Conservation (phyloP, 2,797 vertebrate species). For the Petrocephalus schoutedeni region DNA sequence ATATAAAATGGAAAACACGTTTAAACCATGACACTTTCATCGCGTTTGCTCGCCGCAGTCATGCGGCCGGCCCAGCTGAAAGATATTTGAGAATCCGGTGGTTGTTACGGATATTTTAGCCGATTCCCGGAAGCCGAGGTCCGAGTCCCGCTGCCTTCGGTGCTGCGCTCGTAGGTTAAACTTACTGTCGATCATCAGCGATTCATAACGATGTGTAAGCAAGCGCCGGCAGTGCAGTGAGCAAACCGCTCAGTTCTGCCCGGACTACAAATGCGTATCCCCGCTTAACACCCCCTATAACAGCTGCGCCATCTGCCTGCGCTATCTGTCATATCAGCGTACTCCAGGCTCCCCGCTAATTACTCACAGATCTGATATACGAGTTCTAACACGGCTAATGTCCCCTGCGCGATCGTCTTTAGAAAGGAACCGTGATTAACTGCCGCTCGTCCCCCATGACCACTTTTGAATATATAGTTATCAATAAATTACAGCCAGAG, state of each 20-base stretch:
- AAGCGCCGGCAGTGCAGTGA: background rate
- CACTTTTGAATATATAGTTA: slow-evolving; percentile 10
- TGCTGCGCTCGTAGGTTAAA: background rate
- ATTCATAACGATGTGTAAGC: background rate
- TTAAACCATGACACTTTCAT: background rate
- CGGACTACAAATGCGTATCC: background rate
- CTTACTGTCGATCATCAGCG: background rate
- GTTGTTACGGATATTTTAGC: background rate
- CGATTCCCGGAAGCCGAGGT: too few species aligned
- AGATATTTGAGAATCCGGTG: background rate
- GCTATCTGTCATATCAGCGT: slow-evolving; percentile 10
- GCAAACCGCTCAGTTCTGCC: background rate
- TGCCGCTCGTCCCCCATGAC: background rate
- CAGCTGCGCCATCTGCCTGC: background rate
- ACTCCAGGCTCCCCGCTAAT: background rate
- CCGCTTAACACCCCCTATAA: background rate
- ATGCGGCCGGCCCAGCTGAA: background rate
- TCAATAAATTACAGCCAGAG: slow-evolving; percentile 13
- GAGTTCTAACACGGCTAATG: background rate
- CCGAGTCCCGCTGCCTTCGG: background rate
- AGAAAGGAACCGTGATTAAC: background rate
- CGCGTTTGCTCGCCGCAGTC: background rate
- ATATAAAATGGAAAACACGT: background rate
- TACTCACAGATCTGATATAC: background rate
- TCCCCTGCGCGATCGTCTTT: background rate